phyloP scores from a whole-genome alignment of 2,113 vertebrate species.

The Hucho hucho region DNA sequence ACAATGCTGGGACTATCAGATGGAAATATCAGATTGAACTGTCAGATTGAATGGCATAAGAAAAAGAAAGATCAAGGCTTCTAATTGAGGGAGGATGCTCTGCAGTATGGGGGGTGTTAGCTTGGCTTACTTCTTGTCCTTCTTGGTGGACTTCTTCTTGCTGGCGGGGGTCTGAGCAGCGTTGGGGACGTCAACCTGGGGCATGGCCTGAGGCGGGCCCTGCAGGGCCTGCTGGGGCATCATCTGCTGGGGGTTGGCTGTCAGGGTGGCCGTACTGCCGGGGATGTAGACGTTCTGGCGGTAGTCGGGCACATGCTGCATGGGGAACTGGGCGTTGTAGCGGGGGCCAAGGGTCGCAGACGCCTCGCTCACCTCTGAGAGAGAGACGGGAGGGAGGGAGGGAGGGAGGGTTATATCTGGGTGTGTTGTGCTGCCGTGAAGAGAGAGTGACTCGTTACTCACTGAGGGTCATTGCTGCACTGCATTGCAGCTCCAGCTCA shows the following conservation, averaged over 20 bases:
- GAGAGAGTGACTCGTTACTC: neutral
- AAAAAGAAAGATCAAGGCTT: neutral
- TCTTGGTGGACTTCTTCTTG: slow-evolving; percentile 98
- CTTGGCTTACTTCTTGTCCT: slow-evolving; percentile 90
- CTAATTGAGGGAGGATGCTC: slow-evolving; percentile 40
- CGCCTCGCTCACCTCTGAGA: slow-evolving; percentile 86
- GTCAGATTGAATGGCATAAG: neutral
- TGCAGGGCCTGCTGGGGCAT: slow-evolving; percentile 72
- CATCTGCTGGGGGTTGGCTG: slow-evolving; percentile 77
- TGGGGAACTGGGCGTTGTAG: slow-evolving; percentile 95
- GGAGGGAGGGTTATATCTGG: neutral
- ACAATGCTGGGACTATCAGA: neutral
- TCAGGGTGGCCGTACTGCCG: slow-evolving; percentile 91
- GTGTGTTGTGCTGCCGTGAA: neutral
- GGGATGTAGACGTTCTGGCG: slow-evolving; percentile 98
- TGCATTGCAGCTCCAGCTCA: slow-evolving; percentile 10
- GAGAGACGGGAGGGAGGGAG: slow-evolving; percentile 43
- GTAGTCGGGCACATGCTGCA: slow-evolving; percentile 96
- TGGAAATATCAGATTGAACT: too few species aligned
- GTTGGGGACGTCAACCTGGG: slow-evolving; percentile 74
- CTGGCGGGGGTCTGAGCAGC: slow-evolving; percentile 80
- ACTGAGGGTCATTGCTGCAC: slow-evolving; percentile 2
- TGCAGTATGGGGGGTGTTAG: slow-evolving; percentile 35
- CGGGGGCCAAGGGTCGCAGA: slow-evolving; percentile 86
- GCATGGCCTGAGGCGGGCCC: slow-evolving; percentile 66